Percentiles rank a stretch among this genome's conserved stretches.
Conservation (phyloP, 2,888 invertebrate genomes). For the Lasioglossum figueresi region DNA sequence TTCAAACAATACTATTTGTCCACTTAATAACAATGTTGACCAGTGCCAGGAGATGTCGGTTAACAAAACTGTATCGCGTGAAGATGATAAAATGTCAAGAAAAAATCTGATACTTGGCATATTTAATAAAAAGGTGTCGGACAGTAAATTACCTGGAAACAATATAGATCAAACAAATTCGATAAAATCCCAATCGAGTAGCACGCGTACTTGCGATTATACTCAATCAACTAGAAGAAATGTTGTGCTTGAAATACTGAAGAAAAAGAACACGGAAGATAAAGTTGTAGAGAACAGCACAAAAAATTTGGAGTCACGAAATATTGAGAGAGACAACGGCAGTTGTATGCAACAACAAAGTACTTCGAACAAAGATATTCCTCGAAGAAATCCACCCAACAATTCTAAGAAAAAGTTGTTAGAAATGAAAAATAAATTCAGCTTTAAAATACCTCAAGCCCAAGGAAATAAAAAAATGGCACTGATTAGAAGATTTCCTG, state of each 20-base stretch:
- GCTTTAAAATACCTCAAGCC: slow-evolving; percentile 21
- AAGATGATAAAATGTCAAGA: slow-evolving; percentile 28
- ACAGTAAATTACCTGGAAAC: not conserved
- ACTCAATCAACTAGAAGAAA: slow-evolving; percentile 34
- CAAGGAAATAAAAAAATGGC: slow-evolving; percentile 57
- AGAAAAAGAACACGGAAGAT: slow-evolving; percentile 30
- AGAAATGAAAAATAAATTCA: not conserved
- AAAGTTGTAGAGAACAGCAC: slow-evolving; percentile 17
- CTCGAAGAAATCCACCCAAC: not conserved
- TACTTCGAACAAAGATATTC: not conserved
- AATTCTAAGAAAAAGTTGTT: slow-evolving; percentile 41
- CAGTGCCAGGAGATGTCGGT: not conserved
- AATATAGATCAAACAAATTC: not conserved
- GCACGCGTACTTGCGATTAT: not conserved
- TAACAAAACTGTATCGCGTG: not conserved
- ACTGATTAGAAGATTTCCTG: slow-evolving; percentile 83
- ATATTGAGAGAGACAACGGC: not conserved
- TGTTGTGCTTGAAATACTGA: slow-evolving; percentile 49
- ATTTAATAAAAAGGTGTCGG: slow-evolving; percentile 51
- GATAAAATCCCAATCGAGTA: not conserved
- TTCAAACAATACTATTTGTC: not conserved
- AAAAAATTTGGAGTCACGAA: not conserved
- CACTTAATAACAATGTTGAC: not conserved
- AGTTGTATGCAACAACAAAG: not conserved
- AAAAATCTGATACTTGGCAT: slow-evolving; percentile 64